phyloP scores from a whole-genome alignment of 2,888 invertebrate genomes.

The Chirona hameri region DNA sequence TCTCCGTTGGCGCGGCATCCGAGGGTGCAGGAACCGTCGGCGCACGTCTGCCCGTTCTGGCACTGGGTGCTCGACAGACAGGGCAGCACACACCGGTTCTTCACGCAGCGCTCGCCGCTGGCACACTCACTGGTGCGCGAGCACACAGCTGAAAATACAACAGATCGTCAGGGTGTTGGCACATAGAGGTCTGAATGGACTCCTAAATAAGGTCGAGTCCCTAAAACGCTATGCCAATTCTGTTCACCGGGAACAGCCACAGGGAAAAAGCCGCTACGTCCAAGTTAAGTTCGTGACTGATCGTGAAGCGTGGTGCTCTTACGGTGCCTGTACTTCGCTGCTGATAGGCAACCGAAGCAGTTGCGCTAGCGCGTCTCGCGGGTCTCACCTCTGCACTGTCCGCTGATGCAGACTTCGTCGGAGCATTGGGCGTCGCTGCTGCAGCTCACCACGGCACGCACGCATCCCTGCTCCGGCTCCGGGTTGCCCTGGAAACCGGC shows the following conservation, averaged over 20 bases:
- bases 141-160: constrained; percentile 58
- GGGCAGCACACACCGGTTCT: constrained; percentile 72
- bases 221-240: too few relatives aligned
- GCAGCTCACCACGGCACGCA: constrained; percentile 65
- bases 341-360: too few relatives aligned
- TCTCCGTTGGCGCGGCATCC: constrained; percentile 82
- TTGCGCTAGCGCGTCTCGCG: too few relatives aligned
- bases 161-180: too few relatives aligned
- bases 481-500: constrained; percentile 68
- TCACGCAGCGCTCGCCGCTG: constrained; percentile 69
- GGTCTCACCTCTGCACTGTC: constrained; percentile 66
- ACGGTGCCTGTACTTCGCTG: too few relatives aligned
- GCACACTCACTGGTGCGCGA: constrained; percentile 72
- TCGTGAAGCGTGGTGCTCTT: too few relatives aligned
- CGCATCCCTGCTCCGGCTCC: constrained; percentile 63
- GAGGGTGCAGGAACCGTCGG: constrained; percentile 70
- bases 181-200: too few relatives aligned
- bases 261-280: too few relatives aligned
- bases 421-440: constrained; percentile 68
- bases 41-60: constrained; percentile 71
- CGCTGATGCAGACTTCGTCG: constrained; percentile 67
- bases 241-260: too few relatives aligned
- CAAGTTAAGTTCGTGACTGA: too few relatives aligned
- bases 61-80: constrained; percentile 80
- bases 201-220: too few relatives aligned